These are phyloP conservation scores for Diacarnus erythraeanus DNA, from an alignment of 37 sponge, comb jelly and placozoan genomes.

Conservation along the genomic window DNA sequence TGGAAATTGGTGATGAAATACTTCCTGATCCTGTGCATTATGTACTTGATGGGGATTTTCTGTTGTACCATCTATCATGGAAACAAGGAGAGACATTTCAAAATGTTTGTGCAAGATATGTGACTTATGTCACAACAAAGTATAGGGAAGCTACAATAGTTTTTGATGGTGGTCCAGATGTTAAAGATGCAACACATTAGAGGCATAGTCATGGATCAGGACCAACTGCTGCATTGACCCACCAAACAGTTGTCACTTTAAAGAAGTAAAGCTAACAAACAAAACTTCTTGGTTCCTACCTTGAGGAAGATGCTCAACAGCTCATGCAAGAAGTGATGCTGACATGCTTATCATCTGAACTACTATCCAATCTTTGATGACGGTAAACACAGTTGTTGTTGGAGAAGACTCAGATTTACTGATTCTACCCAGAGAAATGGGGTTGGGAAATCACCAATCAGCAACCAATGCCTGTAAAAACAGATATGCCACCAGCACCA, in stretches of 20 bases:
- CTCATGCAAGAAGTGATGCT: background rate
- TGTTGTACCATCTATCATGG: background rate
- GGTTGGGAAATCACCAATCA: background rate
- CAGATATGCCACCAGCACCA: conserved; percentile 8
- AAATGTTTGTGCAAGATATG: background rate
- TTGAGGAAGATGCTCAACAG: no score
- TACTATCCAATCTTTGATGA: background rate
- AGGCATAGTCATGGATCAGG: background rate
- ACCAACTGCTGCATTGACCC: background rate
- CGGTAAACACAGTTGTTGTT: background rate
- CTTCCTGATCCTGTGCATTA: background rate
- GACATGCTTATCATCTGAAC: background rate
- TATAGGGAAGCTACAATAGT: background rate
- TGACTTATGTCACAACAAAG: background rate
- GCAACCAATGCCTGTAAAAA: background rate
- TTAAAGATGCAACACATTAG: background rate
- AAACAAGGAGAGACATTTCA: background rate
- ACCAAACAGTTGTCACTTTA: background rate
- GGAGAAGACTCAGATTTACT: conserved; percentile 6
- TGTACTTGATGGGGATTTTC: no score
- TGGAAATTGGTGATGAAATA: background rate
- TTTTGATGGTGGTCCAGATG: background rate
- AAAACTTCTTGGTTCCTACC: background rate
- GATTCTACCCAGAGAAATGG: background rate
- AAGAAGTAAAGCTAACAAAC: background rate